These are phyloP conservation scores for Ormyrus nitidulus DNA, from an alignment of 2,888 invertebrate genomes.

Conservation along the genomic window DNA sequence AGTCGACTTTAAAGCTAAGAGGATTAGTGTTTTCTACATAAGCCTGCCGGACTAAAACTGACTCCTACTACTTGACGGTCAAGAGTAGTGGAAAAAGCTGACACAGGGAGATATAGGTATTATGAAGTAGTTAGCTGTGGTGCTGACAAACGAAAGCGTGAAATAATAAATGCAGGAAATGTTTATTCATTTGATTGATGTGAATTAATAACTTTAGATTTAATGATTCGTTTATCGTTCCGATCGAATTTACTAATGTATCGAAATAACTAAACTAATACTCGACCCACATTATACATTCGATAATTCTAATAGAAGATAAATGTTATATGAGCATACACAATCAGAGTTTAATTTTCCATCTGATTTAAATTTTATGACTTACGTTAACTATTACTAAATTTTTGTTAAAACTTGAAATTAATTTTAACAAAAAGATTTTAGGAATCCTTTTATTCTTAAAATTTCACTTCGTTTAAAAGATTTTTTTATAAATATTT, in stretches of 20 bases:
- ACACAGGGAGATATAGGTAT: background rate
- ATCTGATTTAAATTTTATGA: constrained; percentile 22
- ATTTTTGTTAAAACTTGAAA: too few species aligned
- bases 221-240: background rate
- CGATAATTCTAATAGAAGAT: constrained; percentile 27
- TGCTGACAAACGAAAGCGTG: background rate
- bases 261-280: constrained; percentile 27
- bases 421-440: too few species aligned
- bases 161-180: background rate
- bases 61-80: constrained; percentile 27
- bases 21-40: constrained; percentile 6
- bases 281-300: constrained; percentile 18
- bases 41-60: constrained; percentile 14
- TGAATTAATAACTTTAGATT: background rate
- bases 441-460: too few species aligned
- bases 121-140: too few species aligned
- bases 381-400: too few species aligned
- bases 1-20: background rate
- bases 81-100: background rate
- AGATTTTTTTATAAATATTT: too few species aligned
- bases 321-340: constrained; percentile 4
- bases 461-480: too few species aligned
- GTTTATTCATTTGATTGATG: background rate
- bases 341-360: constrained; percentile 8
- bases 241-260: constrained; percentile 1